Percentiles rank a stretch among this genome's conserved stretches.
Evolutionary conservation across 2,797 vertebrate species (phyloP).

Genomic region (Sebastes nivosus): DNA sequence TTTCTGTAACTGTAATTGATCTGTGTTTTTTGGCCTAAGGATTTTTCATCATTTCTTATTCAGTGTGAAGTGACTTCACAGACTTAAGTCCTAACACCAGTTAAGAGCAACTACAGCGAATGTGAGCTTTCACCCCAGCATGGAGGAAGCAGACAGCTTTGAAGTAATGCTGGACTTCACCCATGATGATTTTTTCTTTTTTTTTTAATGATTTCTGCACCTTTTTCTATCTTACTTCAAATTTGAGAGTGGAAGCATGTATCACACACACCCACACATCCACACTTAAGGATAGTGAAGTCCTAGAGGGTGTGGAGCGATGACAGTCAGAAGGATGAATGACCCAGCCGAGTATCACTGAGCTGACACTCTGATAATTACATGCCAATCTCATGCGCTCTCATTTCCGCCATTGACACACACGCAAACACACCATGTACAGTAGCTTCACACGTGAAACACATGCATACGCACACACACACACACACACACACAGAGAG

Average conservation of each 20-base stretch:
- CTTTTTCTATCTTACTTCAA: constrained; percentile 14
- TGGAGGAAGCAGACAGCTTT: constrained; percentile 14
- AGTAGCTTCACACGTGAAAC: constrained; percentile 3
- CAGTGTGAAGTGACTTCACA: constrained; percentile 27
- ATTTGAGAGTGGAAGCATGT: constrained; percentile 14
- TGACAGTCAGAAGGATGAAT: constrained; percentile 71
- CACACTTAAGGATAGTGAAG: constrained; percentile 36
- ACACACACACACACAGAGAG: not conserved
- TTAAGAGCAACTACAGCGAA: constrained; percentile 13
- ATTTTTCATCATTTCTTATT: constrained; percentile 20
- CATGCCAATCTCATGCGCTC: constrained; percentile 73
- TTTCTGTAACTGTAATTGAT: constrained; percentile 7
- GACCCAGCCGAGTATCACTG: constrained; percentile 63
- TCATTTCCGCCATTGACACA: constrained; percentile 61
- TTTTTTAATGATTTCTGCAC: constrained; percentile 7
- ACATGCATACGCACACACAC: not conserved
- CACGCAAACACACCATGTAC: constrained; percentile 32
- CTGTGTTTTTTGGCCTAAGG: constrained; percentile 11
- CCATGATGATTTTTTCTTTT: constrained; percentile 3
- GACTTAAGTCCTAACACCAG: constrained; percentile 25
- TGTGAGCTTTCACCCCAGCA: constrained; percentile 15
- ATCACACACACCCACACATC: constrained; percentile 6
- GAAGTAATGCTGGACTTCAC: constrained; percentile 42
- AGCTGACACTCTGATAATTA: constrained; percentile 79
- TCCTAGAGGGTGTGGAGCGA: constrained; percentile 41